Percentiles rank a stretch among this genome's conserved stretches.
These are phyloP conservation scores for Dolichopus griseipennis DNA, from an alignment of 2,888 invertebrate genomes.

Conservation along the genomic window DNA sequence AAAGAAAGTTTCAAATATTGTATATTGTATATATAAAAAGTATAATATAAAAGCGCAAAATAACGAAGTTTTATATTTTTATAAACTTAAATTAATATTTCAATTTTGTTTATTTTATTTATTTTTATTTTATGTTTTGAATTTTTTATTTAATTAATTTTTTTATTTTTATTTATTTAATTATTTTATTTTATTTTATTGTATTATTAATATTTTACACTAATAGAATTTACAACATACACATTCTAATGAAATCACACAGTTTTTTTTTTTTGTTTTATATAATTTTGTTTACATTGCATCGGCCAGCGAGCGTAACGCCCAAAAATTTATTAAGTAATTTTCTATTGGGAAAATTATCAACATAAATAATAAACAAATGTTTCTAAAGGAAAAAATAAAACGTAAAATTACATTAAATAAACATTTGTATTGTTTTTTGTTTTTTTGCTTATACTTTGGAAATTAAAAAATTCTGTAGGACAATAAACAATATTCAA, in stretches of 20 bases:
- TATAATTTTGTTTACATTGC: not conserved
- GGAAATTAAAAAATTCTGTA: no score
- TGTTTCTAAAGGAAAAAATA: no score
- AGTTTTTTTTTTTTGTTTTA: not conserved
- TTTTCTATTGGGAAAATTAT: no score
- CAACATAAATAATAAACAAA: no score
- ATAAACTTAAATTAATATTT: no score
- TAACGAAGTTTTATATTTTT: not conserved
- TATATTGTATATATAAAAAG: no score
- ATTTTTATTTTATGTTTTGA: not conserved
- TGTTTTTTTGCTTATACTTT: no score
- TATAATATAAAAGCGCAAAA: not conserved
- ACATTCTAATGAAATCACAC: conserved; percentile 1
- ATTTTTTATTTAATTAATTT: not conserved
- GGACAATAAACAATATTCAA: no score
- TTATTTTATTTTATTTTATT: not conserved
- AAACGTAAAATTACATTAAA: no score
- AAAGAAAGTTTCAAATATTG: no score
- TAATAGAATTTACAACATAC: conserved; percentile 6
- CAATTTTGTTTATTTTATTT: not conserved
- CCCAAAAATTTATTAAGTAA: not conserved
- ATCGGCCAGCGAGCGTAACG: conserved; percentile 6
- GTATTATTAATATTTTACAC: not conserved
- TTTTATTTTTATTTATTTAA: not conserved
- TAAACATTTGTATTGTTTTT: no score